Evolutionary conservation across 2,797 vertebrate genomes (phyloP), one percentile per base, ranked within the genome.

Genomic region (Danio albolineatus): DNA sequence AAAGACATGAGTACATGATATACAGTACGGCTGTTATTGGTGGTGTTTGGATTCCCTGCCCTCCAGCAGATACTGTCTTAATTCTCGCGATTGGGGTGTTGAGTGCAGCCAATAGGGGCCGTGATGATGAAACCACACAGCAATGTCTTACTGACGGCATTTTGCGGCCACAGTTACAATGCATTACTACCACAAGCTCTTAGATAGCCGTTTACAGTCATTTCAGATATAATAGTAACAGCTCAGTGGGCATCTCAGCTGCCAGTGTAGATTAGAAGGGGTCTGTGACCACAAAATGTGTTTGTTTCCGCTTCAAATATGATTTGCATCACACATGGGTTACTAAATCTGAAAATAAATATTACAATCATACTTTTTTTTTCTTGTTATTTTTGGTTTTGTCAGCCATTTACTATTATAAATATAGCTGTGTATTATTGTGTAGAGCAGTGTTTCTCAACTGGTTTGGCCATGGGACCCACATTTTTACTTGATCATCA

Each of bases 81-180:
- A 14, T 73, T 44, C 60, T 49, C 16, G 46, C 17, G 49, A 59
- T n/a, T 54, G 39, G 51, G 57, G 74, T 53, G 44, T 60, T 10
- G 75, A 64, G 48, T 56, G 57, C 65, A 65, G 41, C 14, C 76
- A 60, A 65, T 70, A 39, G 62, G 78, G 46, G 81, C 54, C 21
- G 10, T 51, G 73, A 41, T 85, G 85, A 86, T 82, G 85, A 86
- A 86, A 85, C 67, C 60, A 2, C 44, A 44, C 57, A 60, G 85
- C 79, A 86, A 85, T 66, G 62, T 66, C n/a, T 70, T 66, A 44
- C 79, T 69, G 57, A 72, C 62, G 44, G n/a, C 54, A 41, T 60
- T 75, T 56, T 65, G 49, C 28, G 5, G n/a, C 64, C 69, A 59
- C 41, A 16, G 74, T 77, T 73, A 36, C 67, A 70, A 46, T 75